phyloP scores from a whole-genome alignment of 1,140 invertebrate genomes.

The Euwallacea similis region DNA sequence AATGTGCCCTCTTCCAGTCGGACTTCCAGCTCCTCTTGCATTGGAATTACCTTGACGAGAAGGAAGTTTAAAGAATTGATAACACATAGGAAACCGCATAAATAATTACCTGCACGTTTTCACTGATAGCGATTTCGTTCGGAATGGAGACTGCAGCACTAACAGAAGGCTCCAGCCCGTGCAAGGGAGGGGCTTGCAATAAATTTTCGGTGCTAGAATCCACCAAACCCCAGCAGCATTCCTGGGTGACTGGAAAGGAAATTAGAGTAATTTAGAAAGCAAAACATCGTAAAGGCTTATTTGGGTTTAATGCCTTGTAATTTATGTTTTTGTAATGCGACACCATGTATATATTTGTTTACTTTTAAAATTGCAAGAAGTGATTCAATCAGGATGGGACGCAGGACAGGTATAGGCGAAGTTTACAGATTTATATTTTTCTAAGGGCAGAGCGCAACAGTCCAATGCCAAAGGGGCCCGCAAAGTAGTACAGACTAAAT shows the following conservation, averaged over 20 bases:
- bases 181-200: conserved; percentile 51
- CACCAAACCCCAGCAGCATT: conserved; percentile 56
- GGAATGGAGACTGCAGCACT: conserved; percentile 10
- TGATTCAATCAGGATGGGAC: too few species aligned
- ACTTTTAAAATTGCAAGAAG: too few species aligned
- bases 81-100: not conserved
- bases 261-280: conserved; percentile 36
- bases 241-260: conserved; percentile 44
- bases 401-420: too few species aligned
- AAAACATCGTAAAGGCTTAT: conserved; percentile 24
- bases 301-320: too few species aligned
- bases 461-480: too few species aligned
- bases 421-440: too few species aligned
- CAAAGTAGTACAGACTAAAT: too few species aligned
- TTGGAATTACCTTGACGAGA: conserved; percentile 54
- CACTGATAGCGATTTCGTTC: conserved; percentile 19
- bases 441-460: too few species aligned
- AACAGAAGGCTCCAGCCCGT: conserved; percentile 48
- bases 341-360: too few species aligned
- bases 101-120: conserved; percentile 32
- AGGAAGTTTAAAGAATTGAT: not conserved
- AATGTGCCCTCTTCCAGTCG: conserved; percentile 55
- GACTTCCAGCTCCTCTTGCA: conserved; percentile 59
- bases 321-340: too few species aligned
- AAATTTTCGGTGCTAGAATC: conserved; percentile 57